Base-by-base conservation (phyloP, 2,113 vertebrate species). In the Hippocampus mohnikei region DNA sequence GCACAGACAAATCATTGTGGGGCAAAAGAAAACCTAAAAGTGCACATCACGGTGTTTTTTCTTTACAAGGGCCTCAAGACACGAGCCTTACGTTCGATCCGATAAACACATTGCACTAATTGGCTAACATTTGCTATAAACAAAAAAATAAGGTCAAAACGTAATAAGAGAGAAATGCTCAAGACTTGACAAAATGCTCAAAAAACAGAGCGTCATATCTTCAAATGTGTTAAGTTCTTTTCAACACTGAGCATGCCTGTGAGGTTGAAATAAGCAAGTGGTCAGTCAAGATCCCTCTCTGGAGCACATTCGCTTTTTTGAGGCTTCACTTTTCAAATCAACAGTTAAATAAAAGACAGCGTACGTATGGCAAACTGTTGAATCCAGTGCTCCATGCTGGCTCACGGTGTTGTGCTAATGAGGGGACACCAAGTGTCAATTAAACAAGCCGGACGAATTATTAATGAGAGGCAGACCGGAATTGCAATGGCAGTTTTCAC, bases 1-100 rank as follows among this genome's bases (percentile, higher is more conserved):
- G 80, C 61, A 75, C 48, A 68, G 12, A 66, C n/a, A 71, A 81
- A 78, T 66, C 21, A 53, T 0, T 3, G 40, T 6, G 64, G 67
- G 53, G 20, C 18, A 73, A 29, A 73, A 61, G 42, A 55, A 25
- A n/a, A 61, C 48, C 18, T 33, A 71, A 25, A 55, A 60, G 1
- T 16, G 61, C 11, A 60, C 11, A 60, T 20, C 37, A 21, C n/a
- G 13, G 16, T 60, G 16, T 7, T 33, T 16, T 13, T 42, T 42
- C 41, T 44, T 50, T 50, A 33, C 16, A 60, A 60, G 15, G 12
- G 16, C 27, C 55, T 58, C 10, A 15, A 6, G 23, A 1, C 12
- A 21, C 20, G 7, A 50, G 20, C 48, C 48, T 50, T 50, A 50
- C 15, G 13, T 37, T 37, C 33, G 6, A 37, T 37, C 33, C 5